Conservation (phyloP, 2,888 invertebrate species). For the Lysandra coridon region DNA sequence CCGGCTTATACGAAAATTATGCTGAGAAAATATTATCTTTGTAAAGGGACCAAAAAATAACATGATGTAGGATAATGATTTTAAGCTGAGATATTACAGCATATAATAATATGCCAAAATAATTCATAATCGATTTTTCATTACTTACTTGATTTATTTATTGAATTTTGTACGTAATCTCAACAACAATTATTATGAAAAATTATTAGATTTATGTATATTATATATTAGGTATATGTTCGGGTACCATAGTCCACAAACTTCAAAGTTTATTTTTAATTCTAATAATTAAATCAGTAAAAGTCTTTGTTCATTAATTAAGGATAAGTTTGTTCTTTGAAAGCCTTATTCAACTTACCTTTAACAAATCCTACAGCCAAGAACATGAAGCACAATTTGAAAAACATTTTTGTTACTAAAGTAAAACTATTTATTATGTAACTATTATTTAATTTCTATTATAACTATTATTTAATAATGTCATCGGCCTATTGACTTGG, state of each 20-base stretch:
- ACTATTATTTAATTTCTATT: neutral
- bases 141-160: no score
- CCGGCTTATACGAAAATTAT: no score
- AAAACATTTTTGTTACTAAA: neutral
- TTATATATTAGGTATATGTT: neutral
- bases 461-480: slow-evolving; percentile 7
- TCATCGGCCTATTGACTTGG: neutral
- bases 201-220: no score
- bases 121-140: no score
- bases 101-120: no score
- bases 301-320: neutral
- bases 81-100: no score
- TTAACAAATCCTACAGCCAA: slow-evolving; percentile 9
- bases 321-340: neutral
- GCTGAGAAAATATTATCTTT: no score
- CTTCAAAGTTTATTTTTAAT: neutral
- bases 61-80: no score
- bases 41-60: no score
- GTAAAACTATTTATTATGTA: neutral
- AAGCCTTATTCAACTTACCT: neutral
- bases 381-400: slow-evolving; percentile 9
- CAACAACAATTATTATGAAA: no score
- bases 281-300: neutral
- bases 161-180: no score
- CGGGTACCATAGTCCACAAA: neutral